Base-by-base conservation (phyloP, 2,797 vertebrate genomes). In the Atherinosoma microstoma region DNA sequence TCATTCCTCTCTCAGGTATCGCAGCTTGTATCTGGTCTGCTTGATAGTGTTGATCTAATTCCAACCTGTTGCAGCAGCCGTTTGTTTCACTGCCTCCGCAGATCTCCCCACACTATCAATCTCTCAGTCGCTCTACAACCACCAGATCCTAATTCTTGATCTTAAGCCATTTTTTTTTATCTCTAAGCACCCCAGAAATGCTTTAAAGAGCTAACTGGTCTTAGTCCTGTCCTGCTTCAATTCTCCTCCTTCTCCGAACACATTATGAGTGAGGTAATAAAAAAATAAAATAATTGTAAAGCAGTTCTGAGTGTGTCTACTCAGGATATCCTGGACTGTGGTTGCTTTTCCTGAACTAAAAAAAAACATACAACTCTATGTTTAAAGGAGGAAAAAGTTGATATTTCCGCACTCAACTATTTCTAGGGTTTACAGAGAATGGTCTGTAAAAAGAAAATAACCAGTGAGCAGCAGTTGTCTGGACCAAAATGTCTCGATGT, bases 1-100 rank as follows among this genome's bases (percentile, higher is more conserved):
- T 49, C 71, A 79, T 85, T 79, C 80, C 63, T 68, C 81, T 84
- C 65, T 75, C 69, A 84, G 79, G 79, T 93, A 95, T 95, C 94
- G 65, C 83, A 67, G 82, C 90, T 91, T 93, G 91, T 92, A 95
- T 95, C 93, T 91, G 84, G 86, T 76, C 86, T 74, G 90, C 87
- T 87, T 89, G 90, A 93, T 92, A 88, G 90, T 79, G 91, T 91
- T 87, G 83, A 89, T 91, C 90, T 92, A 90, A 94, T 94, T 94
- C 92, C 83, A 87, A 91, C 86, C 87, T 93, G 92, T 91, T 92
- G 89, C 88, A 1, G 68, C n/a, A 0, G 70, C 78, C 47, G 20
- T 85, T 94, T 92, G 90, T 91, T 90, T 92, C 84, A 65, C 78
- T 86, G 85, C 76, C 73, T 83, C 42, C 2, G 32, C 57, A 73